phyloP scores from a whole-genome alignment of 2,113 vertebrate genomes.

The Apodemus speciosus region DNA sequence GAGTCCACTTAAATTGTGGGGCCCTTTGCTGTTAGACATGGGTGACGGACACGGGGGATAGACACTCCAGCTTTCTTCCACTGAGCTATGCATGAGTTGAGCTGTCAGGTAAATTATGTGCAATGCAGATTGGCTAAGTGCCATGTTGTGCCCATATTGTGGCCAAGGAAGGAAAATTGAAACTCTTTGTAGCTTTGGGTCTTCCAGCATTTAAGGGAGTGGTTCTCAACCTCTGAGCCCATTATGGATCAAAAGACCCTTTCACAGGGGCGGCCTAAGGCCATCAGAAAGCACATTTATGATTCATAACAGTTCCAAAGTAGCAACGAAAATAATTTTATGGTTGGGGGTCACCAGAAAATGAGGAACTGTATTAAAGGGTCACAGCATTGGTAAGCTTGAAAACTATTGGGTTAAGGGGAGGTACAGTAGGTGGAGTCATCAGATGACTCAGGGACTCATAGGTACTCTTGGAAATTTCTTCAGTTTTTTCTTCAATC shows the following conservation, averaged over 20 bases:
- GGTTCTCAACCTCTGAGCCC: background rate
- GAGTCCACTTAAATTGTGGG: background rate
- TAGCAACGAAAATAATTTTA: background rate
- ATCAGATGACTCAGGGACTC: background rate
- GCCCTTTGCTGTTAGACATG: background rate
- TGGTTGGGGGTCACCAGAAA: background rate
- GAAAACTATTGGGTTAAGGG: background rate
- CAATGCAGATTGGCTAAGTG: background rate
- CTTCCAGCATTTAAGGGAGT: background rate
- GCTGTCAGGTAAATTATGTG: background rate
- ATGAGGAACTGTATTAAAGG: background rate
- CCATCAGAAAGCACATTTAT: background rate
- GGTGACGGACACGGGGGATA: too few relatives aligned
- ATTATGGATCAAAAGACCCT: rapidly evolving
- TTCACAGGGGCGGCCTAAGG: background rate
- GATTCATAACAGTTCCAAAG: background rate
- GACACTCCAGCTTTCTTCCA: background rate
- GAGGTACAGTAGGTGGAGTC: background rate
- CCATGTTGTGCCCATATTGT: background rate
- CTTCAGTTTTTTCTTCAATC: constrained; percentile 24
- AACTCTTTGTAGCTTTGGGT: constrained; percentile 31
- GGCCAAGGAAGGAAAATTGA: background rate
- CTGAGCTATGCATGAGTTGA: background rate
- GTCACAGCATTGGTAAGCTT: background rate
- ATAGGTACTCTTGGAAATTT: constrained; percentile 11